These are phyloP conservation scores for Micromussa lordhowensis DNA, from an alignment of 92 coral and sea anemone species.

Conservation along the genomic window DNA sequence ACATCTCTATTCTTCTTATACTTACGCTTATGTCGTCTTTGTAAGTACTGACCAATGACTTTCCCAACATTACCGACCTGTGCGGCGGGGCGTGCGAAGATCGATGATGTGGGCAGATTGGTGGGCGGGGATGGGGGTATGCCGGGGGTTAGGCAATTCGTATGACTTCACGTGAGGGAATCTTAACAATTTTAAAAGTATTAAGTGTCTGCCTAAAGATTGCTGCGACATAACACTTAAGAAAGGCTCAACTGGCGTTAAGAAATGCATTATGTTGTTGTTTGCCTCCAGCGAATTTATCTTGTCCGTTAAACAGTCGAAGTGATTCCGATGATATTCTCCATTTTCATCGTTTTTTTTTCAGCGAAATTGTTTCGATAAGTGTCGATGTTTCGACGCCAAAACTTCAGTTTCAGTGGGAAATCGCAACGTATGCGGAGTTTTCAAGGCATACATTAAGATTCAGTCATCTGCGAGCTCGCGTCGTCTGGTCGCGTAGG, in stretches of 20 bases:
- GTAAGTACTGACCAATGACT: neutral
- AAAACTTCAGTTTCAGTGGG: neutral
- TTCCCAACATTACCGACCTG: neutral
- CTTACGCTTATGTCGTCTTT: neutral
- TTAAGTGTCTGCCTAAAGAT: neutral
- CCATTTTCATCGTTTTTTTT: neutral
- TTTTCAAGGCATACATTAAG: neutral
- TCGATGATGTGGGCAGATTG: neutral
- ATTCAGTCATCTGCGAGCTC: neutral
- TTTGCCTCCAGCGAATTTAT: neutral
- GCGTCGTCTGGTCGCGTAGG: slow-evolving; percentile 11
- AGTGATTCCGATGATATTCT: neutral
- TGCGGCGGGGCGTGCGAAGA: neutral
- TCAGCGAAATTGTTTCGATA: neutral
- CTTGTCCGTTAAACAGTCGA: neutral
- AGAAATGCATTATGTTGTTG: neutral
- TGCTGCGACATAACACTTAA: neutral
- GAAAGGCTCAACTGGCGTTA: neutral
- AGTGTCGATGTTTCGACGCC: neutral
- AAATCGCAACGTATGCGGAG: neutral
- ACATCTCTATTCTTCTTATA: no score
- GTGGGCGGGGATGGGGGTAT: neutral
- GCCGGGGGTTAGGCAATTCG: no score
- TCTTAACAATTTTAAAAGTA: slow-evolving; percentile 28
- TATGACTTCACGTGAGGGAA: slow-evolving; percentile 13